Base-by-base conservation (phyloP, 2,113 vertebrate species). In the Vombatus ursinus region DNA sequence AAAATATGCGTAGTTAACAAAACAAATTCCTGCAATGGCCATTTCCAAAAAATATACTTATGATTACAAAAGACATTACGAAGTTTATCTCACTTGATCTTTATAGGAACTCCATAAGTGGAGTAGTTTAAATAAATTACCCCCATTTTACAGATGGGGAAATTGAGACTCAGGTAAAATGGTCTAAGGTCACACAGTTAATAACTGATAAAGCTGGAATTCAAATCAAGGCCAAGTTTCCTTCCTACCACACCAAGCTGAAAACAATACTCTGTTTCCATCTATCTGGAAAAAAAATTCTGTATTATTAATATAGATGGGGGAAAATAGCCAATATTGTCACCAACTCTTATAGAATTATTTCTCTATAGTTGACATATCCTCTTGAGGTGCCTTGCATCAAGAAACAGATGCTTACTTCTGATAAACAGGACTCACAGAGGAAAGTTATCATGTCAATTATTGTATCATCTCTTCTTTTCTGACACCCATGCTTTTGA, bases 61-160 rank as follows among this genome's bases (percentile, higher is more conserved):
- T 31, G 28, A 28, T 31, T 31, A 61, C 8, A 26, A 61, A 61
- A 28, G 57, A 11, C 57, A 61, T 61, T 61, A 31, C 9, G 31
- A 61, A 37, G 57, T 61, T 61, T 57, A 57, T 57, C 26, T 57
- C 25, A 57, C 28, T 57, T 57, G 54, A 57, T 57, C 25, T 28
- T 57, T 57, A 57, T 23, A 57, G 1, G 28, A 57, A 57, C 54
- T 57, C 26, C 54, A 57, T 57, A 28, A 28, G 9, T 1, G 25
- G 9, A 57, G 26, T 57, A 57, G 26, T 8, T 54, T 54, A 54
- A 26, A 54, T 54, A 57, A 9, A 53, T 93, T 84, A 84, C n/a
- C 19, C 23, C 53, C 53, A 25, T 23, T 93, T 95, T 95, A 95
- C 93, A 93, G 48, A 23, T 28, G 54, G 52, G 14, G 28, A 96